Base-by-base conservation (phyloP, 2,888 invertebrate species). In the Unio pictorum region DNA sequence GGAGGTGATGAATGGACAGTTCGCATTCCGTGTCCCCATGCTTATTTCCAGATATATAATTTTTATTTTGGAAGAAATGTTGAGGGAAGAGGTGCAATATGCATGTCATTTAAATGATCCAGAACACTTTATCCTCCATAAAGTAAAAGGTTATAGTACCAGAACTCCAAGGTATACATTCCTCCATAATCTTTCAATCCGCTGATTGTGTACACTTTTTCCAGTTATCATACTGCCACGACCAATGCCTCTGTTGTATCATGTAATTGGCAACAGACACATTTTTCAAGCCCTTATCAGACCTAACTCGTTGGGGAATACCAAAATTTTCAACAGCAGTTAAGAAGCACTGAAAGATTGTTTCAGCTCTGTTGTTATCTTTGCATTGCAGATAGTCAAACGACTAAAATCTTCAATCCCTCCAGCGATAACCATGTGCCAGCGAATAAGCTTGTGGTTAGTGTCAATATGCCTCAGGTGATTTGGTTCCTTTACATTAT, bases 381-480 rank as follows among this genome's bases (percentile, higher is more conserved):
- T 55, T 7, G 30, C 74, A 74, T 23, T 68, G n/a, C 1, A 74
- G 62, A 65, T 59, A 72, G 72, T 55, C 18, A 74, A 55, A 30
- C 74, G 62, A 57, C 76, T 74, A 60, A 74, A 74, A 4, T 74
- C 76, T 66, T 76, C 76, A 45, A 76, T 72, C 5, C 72, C 74
- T 54, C 66, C 76, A 30, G 61, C 66, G 54, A 70, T 72, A 18
- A 76, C 61, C 30, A 74, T 66, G 60, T 68, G 55, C 74, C 74
- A 76, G 30, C 72, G 23, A 55, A 74, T 76, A 17, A 76, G 66
- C 60, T 72, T 76, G 61, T 74, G 72, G 54, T 72, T 74, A 4
- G 74, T 74, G 56, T 74, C 76, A 34, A 74, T 20, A 61, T 76
- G 74, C 76, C 76, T 72, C 3, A 74, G 28, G 63, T 72, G 68